Evolutionary conservation across 2,888 invertebrate genomes (phyloP), one percentile per base, ranked within the genome.

Genomic region (Pammene aurita): DNA sequence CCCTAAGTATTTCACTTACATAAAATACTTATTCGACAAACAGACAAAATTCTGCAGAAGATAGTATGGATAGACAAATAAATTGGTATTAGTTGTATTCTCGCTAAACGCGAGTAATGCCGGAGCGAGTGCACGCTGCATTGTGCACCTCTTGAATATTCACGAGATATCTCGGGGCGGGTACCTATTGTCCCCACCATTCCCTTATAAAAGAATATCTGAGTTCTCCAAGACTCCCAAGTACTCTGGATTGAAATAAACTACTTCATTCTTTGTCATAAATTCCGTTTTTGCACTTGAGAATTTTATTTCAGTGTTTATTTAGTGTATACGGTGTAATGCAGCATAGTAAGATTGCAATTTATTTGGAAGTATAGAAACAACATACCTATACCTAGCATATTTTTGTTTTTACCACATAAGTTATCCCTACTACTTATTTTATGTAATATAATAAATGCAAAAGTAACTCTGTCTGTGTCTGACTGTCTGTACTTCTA

Each of bases 91-190:
- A 54, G 16, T 62, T 41, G 26, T 62, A 41, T 56, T 18, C 64
- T 42, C 63, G 55, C 50, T 72, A 74, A 73, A 58, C 73, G 72
- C 72, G 66, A 69, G 52, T 65, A 35, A 38, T 63, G 42, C 57
- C 62, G 60, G 54, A 58, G 38, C 63, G 61, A 50, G 60, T 60
- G 62, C 52, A 48, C 34, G 67, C 42, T 52, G 65, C 66, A 61
- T 62, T 67, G 67, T 72, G 56, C 55, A 54, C 55, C 69, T 70
- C 70, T 74, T 80, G 79, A 78, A 79, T 80, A 79, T 80, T 80
- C 77, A 80, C 75, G 74, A 74, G 61, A 72, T 63, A 67, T 71
- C 73, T 71, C 66, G 54, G 54, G 74, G 75, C 76, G 41, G 78
- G n/a, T n/a, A n/a, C n/a, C n/a, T 76, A 75, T 75, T 63, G 65